Percentiles rank a stretch among this genome's conserved stretches.
These are phyloP conservation scores for Kryptopterus vitreolus DNA, from an alignment of 2,797 vertebrate species.

Conservation along the genomic window DNA sequence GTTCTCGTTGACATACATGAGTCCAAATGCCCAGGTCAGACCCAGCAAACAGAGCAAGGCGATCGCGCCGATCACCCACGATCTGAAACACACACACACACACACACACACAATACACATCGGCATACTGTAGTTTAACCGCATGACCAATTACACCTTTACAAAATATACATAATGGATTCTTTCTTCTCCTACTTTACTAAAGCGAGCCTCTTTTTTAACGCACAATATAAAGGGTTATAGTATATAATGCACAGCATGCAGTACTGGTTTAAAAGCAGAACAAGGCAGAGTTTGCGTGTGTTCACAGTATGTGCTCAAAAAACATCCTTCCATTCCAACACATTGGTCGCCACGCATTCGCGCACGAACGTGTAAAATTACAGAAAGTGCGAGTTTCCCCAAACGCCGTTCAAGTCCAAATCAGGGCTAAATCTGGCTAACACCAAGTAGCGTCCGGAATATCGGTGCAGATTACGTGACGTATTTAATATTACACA, in stretches of 20 bases:
- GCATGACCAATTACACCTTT: neutral
- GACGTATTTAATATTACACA: no score
- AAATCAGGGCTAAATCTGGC: no score
- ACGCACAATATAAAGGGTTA: neutral
- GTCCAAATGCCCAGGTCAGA: constrained; percentile 96
- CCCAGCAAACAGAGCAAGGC: constrained; percentile 94
- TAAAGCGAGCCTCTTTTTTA: neutral
- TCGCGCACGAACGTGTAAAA: no score
- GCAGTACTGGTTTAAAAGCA: neutral
- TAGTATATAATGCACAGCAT: neutral
- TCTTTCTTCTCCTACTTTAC: neutral
- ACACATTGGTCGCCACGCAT: no score
- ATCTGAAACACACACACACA: constrained; percentile 75
- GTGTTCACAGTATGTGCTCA: no score
- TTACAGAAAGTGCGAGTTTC: no score
- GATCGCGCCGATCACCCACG: constrained; percentile 97
- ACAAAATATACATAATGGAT: neutral
- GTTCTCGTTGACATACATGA: constrained; percentile 99
- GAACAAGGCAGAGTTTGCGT: neutral
- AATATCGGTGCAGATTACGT: no score
- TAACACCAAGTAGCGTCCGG: no score
- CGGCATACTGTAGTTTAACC: neutral
- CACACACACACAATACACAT: constrained; percentile 1
- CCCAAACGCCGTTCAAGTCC: no score
- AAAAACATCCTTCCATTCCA: no score